These are phyloP conservation scores for Drosophila mulleri DNA, from an alignment of 2,888 invertebrate species.

Conservation along the genomic window DNA sequence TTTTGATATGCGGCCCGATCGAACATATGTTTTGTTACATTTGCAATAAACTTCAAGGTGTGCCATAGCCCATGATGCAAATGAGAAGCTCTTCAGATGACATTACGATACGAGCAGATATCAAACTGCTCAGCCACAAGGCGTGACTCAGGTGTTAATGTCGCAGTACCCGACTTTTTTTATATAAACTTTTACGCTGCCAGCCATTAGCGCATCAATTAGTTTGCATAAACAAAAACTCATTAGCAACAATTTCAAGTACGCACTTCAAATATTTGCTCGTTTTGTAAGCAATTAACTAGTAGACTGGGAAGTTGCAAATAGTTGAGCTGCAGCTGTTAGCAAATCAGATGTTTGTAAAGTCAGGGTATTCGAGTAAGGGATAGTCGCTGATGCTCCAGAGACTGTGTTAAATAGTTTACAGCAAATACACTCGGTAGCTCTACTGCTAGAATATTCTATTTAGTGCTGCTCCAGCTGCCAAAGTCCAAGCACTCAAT, in stretches of 20 bases:
- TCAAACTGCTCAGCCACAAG: not conserved
- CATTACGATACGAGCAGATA: conserved; percentile 20
- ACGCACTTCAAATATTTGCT: conserved; percentile 34
- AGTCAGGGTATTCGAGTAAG: not conserved
- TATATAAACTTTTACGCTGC: conserved; percentile 26
- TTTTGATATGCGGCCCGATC: conserved; percentile 60
- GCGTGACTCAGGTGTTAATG: conserved; percentile 34
- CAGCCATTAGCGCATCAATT: conserved; percentile 63
- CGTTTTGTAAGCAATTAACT: conserved; percentile 18
- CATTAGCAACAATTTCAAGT: conserved; percentile 60
- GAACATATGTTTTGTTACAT: conserved; percentile 64
- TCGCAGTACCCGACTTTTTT: not conserved
- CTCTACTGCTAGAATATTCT: not conserved
- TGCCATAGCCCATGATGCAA: conserved; percentile 58
- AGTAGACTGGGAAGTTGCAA: not conserved
- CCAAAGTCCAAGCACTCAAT: not conserved
- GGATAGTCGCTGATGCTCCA: no score
- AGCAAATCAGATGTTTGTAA: not conserved
- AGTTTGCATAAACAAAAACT: conserved; percentile 60
- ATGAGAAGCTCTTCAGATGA: conserved; percentile 45
- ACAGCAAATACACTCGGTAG: no score
- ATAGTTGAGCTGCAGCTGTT: not conserved
- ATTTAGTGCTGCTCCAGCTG: not conserved
- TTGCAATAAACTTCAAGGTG: conserved; percentile 30
- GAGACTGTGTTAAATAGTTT: no score